Evolutionary conservation across 2,797 vertebrate genomes (phyloP).

Genomic region (Lutra lutra): DNA sequence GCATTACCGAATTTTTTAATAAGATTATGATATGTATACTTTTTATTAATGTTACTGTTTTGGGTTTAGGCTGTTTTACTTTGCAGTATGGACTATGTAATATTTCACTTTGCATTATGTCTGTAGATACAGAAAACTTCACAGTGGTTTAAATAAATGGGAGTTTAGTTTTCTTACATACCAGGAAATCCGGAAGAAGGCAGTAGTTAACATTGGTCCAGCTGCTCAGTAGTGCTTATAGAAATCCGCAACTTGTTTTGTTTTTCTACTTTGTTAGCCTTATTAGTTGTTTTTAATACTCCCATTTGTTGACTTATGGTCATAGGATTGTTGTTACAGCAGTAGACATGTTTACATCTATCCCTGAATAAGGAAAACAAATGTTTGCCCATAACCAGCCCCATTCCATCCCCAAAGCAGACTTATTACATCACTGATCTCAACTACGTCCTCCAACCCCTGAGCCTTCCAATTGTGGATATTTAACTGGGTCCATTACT

Average conservation of each 20-base stretch:
- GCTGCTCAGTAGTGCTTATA: background rate
- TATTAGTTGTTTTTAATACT: background rate
- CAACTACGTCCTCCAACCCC: background rate
- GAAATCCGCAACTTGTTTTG: background rate
- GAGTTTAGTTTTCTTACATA: background rate
- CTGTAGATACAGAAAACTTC: background rate
- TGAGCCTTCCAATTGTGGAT: background rate
- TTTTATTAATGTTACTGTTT: background rate
- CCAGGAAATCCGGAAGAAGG: background rate
- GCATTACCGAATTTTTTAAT: background rate
- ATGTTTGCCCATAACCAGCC: background rate
- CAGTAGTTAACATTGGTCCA: background rate
- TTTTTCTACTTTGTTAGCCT: background rate
- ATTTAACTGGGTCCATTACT: background rate
- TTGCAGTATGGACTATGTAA: background rate
- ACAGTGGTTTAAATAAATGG: constrained; percentile 31
- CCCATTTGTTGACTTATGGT: background rate
- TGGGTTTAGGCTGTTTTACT: background rate
- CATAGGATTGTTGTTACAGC: background rate
- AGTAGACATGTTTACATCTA: background rate
- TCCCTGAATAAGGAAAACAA: background rate
- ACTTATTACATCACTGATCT: background rate
- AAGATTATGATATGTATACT: background rate
- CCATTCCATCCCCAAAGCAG: background rate
- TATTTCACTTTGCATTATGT: constrained; percentile 1